Base-by-base conservation (phyloP, 2,113 vertebrate species). In the Entomyzon cyanotis region DNA sequence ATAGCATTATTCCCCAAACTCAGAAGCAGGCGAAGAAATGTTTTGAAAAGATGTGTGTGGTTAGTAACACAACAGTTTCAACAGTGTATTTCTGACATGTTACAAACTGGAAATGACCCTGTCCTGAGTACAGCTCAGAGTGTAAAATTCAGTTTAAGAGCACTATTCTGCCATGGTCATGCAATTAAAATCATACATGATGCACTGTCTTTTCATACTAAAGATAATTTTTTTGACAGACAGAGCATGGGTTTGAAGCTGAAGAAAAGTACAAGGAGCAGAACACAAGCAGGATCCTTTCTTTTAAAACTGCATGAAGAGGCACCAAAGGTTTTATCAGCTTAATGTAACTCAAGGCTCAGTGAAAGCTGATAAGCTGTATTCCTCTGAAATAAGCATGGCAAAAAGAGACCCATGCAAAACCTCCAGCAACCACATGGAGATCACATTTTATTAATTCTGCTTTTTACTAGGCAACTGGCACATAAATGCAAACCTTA, bases 381-480 rank as follows among this genome's bases (percentile, higher is more conserved):
- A 70, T 77, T 89, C 11, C 37, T 73, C 3, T 3, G n/a, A 33
- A 94, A 71, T 28, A 83, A 85, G 12, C 65, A 58, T 70, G 42
- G 27, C 30, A 87, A 92, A 95, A 91, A 46, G 17, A 73, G 49
- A 76, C 65, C 25, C 50, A 76, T 39, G 9, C 39, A 39, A 39
- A 39, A 39, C 39, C 39, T 39, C 18, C 37, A 71, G 33, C 27
- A 73, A 27, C 67, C 55, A 60, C 46, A 60, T 13, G n/a, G 39
- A 85, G 46, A 91, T 82, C 70, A 89, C 7, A 23, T 85, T 91
- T 85, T 84, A 73, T 64, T 84, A 91, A 79, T 89, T 91, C 55
- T 82, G 7, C 12, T 71, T 35, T 78, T 87, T 77, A 58, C 11
- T 77, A 69, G 37, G 23, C 21, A 69, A 44, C 55, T 35, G 28